Percentiles rank a stretch among this genome's conserved stretches.
Evolutionary conservation across 2,113 vertebrate species (phyloP).

Genomic region (Phycodurus eques): DNA sequence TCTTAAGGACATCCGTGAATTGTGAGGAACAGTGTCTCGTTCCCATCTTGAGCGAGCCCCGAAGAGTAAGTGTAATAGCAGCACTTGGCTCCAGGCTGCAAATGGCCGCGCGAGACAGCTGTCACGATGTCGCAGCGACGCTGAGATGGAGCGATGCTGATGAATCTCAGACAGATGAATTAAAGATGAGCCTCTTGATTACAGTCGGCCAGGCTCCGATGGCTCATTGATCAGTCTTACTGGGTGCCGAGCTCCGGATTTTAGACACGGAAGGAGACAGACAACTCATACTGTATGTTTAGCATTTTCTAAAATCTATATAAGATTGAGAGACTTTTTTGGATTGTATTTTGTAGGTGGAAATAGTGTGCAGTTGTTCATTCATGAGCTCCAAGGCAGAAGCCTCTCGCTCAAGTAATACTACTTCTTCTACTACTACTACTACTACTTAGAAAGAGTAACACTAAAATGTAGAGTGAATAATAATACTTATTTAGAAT

Average conservation of each 20-base stretch:
- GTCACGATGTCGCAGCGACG: constrained; percentile 40
- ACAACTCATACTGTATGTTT: constrained; percentile 7
- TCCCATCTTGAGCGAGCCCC: background rate
- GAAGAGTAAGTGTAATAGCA: constrained; percentile 13
- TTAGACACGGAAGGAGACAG: constrained; percentile 18
- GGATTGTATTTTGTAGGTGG: background rate
- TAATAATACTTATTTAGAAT: too few species aligned
- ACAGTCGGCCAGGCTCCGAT: constrained; percentile 45
- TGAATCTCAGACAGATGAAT: constrained; percentile 70
- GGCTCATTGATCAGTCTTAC: constrained; percentile 50
- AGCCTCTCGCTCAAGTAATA: too few species aligned
- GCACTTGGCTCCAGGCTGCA: constrained; percentile 33
- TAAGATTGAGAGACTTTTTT: background rate
- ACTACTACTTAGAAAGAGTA: too few species aligned
- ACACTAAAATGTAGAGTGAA: too few species aligned
- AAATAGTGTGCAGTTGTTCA: background rate
- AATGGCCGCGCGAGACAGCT: constrained; percentile 48
- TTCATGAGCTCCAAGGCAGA: too few species aligned
- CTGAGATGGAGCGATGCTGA: constrained; percentile 57
- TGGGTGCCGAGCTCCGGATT: constrained; percentile 31
- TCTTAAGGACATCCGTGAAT: background rate
- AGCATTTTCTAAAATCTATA: background rate
- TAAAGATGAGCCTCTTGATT: constrained; percentile 71
- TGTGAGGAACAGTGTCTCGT: background rate
- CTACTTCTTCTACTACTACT: too few species aligned